These are phyloP conservation scores for Caenorhabditis plicata DNA, from an alignment of 2,888 invertebrate genomes.

Conservation along the genomic window DNA sequence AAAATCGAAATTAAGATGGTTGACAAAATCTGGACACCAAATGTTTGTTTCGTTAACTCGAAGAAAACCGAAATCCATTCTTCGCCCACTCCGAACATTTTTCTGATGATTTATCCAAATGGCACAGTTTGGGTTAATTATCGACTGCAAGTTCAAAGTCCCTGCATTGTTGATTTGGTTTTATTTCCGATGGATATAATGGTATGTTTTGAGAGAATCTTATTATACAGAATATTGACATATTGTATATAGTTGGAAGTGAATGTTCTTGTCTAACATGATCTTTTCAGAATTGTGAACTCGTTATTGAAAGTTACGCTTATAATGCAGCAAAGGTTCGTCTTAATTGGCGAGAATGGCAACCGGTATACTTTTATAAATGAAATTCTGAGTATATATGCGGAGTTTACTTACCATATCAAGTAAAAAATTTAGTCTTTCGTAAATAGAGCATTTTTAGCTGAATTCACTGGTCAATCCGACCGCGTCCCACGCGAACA, in stretches of 20 bases:
- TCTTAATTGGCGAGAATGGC: constrained; percentile 59
- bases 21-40: constrained; percentile 61
- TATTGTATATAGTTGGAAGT: neutral
- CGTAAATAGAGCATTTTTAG: too few species aligned
- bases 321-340: constrained; percentile 62
- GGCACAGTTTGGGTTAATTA: constrained; percentile 61
- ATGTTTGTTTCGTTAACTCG: constrained; percentile 63
- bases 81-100: constrained; percentile 62
- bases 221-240: too few species aligned
- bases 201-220: constrained; percentile 32
- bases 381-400: constrained; percentile 8
- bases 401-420: neutral
- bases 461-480: too few species aligned
- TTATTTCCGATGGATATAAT: constrained; percentile 63
- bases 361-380: too few species aligned
- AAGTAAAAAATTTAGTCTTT: too few species aligned
- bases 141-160: constrained; percentile 58
- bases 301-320: constrained; percentile 61
- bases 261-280: constrained; percentile 1
- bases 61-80: constrained; percentile 63
- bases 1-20: constrained; percentile 37
- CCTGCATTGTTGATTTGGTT: constrained; percentile 52
- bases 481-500: too few species aligned
- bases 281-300: constrained; percentile 44
- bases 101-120: constrained; percentile 63